A percentile compares a stretch with the other conserved stretches of the same genome.
Conservation (phyloP, 2,888 invertebrate genomes). For the Heliconius ethilla region DNA sequence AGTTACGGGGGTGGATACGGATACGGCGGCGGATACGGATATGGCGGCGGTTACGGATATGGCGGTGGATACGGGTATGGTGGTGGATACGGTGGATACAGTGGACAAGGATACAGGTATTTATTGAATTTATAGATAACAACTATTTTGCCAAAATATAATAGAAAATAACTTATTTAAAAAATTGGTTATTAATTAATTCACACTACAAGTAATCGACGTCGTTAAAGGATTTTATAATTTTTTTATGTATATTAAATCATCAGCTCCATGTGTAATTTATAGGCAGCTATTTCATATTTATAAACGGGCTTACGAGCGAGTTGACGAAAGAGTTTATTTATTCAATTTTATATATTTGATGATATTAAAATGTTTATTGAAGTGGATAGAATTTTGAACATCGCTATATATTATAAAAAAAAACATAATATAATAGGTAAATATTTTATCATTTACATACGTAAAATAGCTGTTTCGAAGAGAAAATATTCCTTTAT, state of each 20-base stretch:
- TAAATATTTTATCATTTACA: no score
- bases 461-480: not conserved
- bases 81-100: slow-evolving; percentile 54
- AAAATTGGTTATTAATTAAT: not conserved
- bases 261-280: not conserved
- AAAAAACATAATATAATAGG: no score
- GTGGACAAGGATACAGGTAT: slow-evolving; percentile 54
- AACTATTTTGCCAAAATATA: slow-evolving; percentile 22
- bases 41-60: slow-evolving; percentile 42
- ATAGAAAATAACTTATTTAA: slow-evolving; percentile 4
- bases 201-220: not conserved
- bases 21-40: slow-evolving; percentile 40
- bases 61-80: slow-evolving; percentile 50
- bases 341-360: not conserved
- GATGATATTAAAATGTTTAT: not conserved
- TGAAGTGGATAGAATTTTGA: not conserved
- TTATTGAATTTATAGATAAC: slow-evolving; percentile 42
- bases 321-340: not conserved
- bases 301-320: not conserved
- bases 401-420: no score
- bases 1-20: slow-evolving; percentile 46
- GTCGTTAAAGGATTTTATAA: not conserved
- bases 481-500: not conserved
- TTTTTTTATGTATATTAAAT: slow-evolving; percentile 8
- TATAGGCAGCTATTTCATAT: not conserved